These are phyloP conservation scores for Megaceryle alcyon DNA, from an alignment of 2,797 vertebrate genomes.

Conservation along the genomic window DNA sequence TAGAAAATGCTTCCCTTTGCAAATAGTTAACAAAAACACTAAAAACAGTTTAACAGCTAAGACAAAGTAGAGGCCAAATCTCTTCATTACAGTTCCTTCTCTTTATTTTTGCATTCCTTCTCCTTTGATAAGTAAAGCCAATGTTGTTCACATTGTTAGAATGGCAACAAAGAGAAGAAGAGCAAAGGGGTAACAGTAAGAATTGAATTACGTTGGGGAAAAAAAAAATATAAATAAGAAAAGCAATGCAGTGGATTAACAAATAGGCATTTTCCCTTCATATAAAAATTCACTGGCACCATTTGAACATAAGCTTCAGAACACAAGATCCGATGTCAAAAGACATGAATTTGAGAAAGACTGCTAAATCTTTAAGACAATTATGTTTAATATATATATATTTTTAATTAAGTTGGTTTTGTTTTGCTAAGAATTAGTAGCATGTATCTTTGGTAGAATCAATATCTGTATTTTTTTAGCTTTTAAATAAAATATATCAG, in stretches of 20 bases:
- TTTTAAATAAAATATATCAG: slow-evolving; percentile 74
- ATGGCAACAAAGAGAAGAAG: slow-evolving; percentile 75
- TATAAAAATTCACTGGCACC: slow-evolving; percentile 80
- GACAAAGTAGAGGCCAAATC: slow-evolving; percentile 81
- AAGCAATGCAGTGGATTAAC: slow-evolving; percentile 59
- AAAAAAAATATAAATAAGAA: slow-evolving; percentile 39
- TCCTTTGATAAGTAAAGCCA: slow-evolving; percentile 71
- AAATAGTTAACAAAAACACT: slow-evolving; percentile 86
- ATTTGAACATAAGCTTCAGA: slow-evolving; percentile 72
- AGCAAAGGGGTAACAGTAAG: slow-evolving; percentile 66
- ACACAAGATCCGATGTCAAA: slow-evolving; percentile 60
- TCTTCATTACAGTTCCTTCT: slow-evolving; percentile 73
- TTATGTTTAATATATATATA: slow-evolving; percentile 24
- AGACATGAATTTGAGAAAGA: slow-evolving; percentile 74
- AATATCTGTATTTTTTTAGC: slow-evolving; percentile 67
- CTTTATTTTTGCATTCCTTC: slow-evolving; percentile 72
- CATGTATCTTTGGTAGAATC: slow-evolving; percentile 90
- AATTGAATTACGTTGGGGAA: slow-evolving; percentile 52
- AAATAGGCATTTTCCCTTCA: slow-evolving; percentile 76
- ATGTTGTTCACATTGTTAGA: slow-evolving; percentile 60
- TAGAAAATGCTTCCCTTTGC: slow-evolving; percentile 85
- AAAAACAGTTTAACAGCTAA: slow-evolving; percentile 82
- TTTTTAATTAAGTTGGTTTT: slow-evolving; percentile 63
- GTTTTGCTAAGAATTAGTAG: slow-evolving; percentile 82
- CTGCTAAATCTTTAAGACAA: slow-evolving; percentile 74